Evolutionary conservation across 1,140 invertebrate genomes (phyloP), one percentile per base, ranked within the genome.

Genomic region (Drosophila lacertosa): DNA sequence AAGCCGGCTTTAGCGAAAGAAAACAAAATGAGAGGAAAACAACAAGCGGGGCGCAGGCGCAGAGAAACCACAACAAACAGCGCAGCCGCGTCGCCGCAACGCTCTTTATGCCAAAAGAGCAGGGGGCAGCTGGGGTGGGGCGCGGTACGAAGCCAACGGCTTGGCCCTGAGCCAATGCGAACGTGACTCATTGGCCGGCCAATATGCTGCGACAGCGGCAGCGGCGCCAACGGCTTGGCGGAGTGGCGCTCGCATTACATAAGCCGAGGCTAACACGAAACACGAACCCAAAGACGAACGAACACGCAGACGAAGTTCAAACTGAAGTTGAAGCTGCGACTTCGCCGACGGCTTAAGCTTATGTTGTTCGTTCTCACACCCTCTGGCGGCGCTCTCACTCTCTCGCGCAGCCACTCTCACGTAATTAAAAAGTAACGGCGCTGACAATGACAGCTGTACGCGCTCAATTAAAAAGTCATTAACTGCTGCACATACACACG

Each of bases 401-500:
- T 15, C 18, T 50, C 51, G 24, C 24, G 6, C 22, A 29, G 26
- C 26, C 26, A 7, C 67, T 51, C 62, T 57, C 50, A 11, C 40
- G 55, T 62, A 84, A 80, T 74, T 71, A 74, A 77, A 81, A 88
- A 74, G 69, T 68, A 86, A 86, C 77, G 82, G 81, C 82, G 82
- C 74, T 77, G 77, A 39, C 58, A 66, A 79, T 70, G 81, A 74
- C 82, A 86, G 82, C 73, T 86, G 82, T 77, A 88, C 64, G 77
- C 62, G 82, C 82, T 81, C 81, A 86, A 86, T 86, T 86, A 86
- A 86, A 86, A 86, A 86, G 81, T 86, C 81, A 86, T 86, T 86
- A 86, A 81, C 81, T 77, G 73, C 40, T 50, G 57, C 60, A 51
- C 74, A 69, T 24, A 74, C 37, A 59, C 18, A 57, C 15, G 37